Evolutionary conservation across 2,113 vertebrate genomes (phyloP).

Genomic region (Sakesphorus luctuosus): DNA sequence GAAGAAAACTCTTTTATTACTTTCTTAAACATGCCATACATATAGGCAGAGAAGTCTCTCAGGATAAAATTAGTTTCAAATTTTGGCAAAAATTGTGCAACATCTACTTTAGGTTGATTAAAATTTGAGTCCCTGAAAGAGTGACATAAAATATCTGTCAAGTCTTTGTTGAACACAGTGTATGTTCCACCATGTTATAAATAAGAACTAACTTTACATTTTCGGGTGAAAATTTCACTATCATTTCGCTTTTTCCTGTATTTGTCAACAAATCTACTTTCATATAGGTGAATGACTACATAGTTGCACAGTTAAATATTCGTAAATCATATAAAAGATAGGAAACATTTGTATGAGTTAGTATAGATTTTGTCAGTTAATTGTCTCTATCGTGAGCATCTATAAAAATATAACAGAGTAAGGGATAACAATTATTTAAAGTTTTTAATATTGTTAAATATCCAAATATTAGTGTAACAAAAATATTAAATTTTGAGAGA

Average conservation of each 20-base stretch:
- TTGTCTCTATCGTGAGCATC: neutral
- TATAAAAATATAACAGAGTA: neutral
- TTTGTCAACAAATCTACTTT: neutral
- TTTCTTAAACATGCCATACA: neutral
- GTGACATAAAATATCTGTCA: neutral
- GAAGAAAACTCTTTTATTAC: neutral
- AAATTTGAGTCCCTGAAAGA: neutral
- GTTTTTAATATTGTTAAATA: neutral
- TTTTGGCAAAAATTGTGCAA: neutral
- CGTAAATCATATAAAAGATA: neutral
- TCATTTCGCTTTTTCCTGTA: neutral
- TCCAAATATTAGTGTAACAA: neutral
- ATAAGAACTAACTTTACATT: neutral
- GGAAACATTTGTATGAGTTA: neutral
- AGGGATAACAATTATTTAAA: neutral
- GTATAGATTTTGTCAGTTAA: neutral
- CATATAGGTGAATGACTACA: neutral
- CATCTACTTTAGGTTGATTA: neutral
- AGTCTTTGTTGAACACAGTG: neutral
- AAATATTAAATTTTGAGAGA: neutral
- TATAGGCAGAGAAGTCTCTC: neutral
- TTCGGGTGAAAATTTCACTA: neutral
- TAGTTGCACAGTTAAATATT: neutral
- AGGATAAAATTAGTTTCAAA: neutral
- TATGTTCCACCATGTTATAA: neutral